Conservation (phyloP, 2,113 vertebrate species). For the Apodemus speciosus region DNA sequence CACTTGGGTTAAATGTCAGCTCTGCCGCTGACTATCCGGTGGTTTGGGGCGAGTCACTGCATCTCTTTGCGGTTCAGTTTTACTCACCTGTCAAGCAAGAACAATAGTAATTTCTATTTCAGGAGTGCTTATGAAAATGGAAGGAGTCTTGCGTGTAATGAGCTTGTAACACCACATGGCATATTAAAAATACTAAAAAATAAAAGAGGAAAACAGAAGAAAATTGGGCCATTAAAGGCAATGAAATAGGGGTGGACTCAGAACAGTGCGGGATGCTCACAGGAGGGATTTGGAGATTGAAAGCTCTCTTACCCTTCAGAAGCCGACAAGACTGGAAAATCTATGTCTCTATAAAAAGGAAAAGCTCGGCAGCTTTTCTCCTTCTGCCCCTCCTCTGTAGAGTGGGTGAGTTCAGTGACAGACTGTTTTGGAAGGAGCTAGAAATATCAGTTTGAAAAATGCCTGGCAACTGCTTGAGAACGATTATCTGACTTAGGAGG, state of each 20-base stretch:
- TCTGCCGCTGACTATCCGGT: background rate
- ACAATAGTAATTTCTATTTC: conserved; percentile 21
- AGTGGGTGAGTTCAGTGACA: conserved; percentile 81
- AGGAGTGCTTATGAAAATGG: conserved; percentile 18
- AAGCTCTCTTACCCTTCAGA: conserved; percentile 68
- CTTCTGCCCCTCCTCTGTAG: conserved; percentile 67
- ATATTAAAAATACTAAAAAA: conserved; percentile 47
- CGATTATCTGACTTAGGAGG: conserved; percentile 79
- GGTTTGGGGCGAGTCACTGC: background rate
- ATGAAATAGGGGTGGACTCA: conserved; percentile 50
- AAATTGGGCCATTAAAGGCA: conserved; percentile 1
- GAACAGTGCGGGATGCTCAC: conserved; percentile 34
- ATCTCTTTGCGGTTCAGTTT: background rate
- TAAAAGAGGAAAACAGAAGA: background rate
- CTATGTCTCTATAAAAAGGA: conserved; percentile 80
- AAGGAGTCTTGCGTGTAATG: conserved; percentile 15
- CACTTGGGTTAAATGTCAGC: background rate
- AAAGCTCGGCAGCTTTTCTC: conserved; percentile 63
- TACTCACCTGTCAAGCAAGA: background rate
- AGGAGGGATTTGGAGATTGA: conserved; percentile 60
- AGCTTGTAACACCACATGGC: background rate
- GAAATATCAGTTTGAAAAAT: conserved; percentile 80
- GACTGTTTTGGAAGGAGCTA: conserved; percentile 82
- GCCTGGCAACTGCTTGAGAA: conserved; percentile 78
- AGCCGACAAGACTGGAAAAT: conserved; percentile 68